phyloP scores from a whole-genome alignment of 2,888 invertebrate genomes.

The Saturnia japonica region DNA sequence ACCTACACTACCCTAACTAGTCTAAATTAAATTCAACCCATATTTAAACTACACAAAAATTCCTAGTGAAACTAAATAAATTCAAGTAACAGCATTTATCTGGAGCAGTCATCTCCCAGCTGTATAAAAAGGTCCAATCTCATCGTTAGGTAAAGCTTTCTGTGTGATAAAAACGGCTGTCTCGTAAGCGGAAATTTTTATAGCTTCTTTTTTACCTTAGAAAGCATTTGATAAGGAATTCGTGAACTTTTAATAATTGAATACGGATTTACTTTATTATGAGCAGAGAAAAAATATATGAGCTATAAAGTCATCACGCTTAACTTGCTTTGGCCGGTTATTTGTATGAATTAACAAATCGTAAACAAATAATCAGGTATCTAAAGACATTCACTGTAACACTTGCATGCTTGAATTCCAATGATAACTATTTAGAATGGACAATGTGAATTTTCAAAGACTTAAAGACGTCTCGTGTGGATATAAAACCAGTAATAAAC shows the following conservation, averaged over 20 bases:
- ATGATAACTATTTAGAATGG: too few species aligned
- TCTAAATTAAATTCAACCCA: not conserved
- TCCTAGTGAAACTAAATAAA: not conserved
- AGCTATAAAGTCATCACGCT: not conserved
- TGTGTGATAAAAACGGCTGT: conserved; percentile 44
- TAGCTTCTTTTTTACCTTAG: conserved; percentile 33
- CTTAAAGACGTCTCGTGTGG: not conserved
- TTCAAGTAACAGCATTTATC: conserved; percentile 36
- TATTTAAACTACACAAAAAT: not conserved
- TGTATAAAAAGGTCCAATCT: conserved; percentile 44
- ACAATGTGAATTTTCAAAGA: not conserved
- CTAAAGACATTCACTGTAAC: too few species aligned
- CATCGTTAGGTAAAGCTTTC: conserved; percentile 35
- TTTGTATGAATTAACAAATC: not conserved
- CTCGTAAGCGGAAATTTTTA: conserved; percentile 41
- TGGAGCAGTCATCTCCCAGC: conserved; percentile 35
- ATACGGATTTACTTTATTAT: conserved; percentile 29
- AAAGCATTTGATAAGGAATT: conserved; percentile 38
- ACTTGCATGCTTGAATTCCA: too few species aligned
- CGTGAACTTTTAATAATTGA: conserved; percentile 38
- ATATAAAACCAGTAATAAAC: not conserved
- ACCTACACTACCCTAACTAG: too few species aligned
- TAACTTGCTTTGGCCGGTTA: not conserved
- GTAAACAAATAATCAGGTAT: too few species aligned
- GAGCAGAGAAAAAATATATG: not conserved